Base-by-base conservation (phyloP, 1,140 invertebrate species). In the Apocrypta bakeri region DNA sequence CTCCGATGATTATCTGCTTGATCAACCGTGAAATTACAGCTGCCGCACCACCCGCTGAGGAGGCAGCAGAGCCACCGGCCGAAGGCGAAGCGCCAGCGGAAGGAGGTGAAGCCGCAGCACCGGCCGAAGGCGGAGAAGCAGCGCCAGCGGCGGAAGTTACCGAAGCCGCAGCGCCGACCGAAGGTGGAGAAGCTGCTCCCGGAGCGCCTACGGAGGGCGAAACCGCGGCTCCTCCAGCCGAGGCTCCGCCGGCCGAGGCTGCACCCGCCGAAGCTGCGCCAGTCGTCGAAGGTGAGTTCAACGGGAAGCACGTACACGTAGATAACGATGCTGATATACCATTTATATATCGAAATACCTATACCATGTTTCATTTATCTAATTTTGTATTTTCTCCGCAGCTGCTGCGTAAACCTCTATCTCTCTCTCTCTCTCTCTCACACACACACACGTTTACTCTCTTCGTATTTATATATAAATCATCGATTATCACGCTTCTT, bases 1-100 rank as follows among this genome's bases (percentile, higher is more conserved):
- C n/a, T n/a, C n/a, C 0, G 48, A 56, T 56, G 17, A 0, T 56
- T 56, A 56, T 56, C 14, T 56, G 8, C 48, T 21, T 17, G 17
- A n/a, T 17, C 7, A 56, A 56, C 21, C 48, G 48, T 56, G 48
- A 56, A 56, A 56, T 66, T 85, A 89, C 90, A 72, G 90, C 90
- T 82, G 92, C 92, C 87, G 90, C 90, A 71, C 90, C 92, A 88
- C 88, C 89, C 85, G 80, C 89, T 27, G 90, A 89, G 71, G 90
- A 84, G 69, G 85, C 87, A 33, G 91, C 89, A 1, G 90, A 89
- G 12, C 88, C 90, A 68, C 86, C 91, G 33, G 90, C 89, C 6
- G 92, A 92, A 72, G 91, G 86, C 21, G 90, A 87, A 0, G 86
- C 91, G 68, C 87, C 89, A 25, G 81, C 88, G 9, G 83, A 83